phyloP scores from a whole-genome alignment of 2,113 vertebrate species.

The Hydropotes inermis region DNA sequence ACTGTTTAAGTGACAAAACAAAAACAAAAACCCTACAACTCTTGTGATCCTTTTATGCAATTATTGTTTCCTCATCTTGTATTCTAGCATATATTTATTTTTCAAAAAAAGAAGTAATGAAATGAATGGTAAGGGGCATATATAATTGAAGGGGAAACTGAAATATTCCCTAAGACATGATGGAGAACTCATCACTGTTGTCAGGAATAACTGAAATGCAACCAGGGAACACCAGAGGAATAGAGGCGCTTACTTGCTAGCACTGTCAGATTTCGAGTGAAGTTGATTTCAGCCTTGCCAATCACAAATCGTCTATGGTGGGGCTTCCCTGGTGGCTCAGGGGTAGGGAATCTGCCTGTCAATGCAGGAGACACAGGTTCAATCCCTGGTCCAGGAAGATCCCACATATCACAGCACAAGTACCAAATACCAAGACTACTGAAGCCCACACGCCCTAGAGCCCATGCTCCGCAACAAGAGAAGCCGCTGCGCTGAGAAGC shows the following conservation, averaged over 20 bases:
- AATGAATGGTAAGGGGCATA: neutral
- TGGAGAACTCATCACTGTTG: neutral
- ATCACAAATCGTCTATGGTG: neutral
- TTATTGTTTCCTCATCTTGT: neutral
- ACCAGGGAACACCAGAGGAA: neutral
- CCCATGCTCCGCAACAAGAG: neutral
- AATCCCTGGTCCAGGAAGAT: neutral
- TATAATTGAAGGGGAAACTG: neutral
- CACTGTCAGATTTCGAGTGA: neutral
- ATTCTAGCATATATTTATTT: neutral
- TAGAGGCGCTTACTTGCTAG: neutral
- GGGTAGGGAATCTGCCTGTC: neutral
- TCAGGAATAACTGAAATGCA: neutral
- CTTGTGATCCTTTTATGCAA: neutral
- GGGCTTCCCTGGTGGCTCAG: neutral
- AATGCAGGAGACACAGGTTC: neutral
- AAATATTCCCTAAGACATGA: neutral
- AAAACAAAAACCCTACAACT: too few relatives aligned
- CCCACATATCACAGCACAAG: neutral
- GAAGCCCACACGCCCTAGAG: accelerated
- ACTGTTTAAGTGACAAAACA: neutral
- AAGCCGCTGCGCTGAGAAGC: neutral
- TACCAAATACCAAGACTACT: neutral
- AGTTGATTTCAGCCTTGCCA: neutral
- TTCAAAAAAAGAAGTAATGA: neutral